These are phyloP conservation scores for Morus bassanus DNA, from an alignment of 2,797 vertebrate genomes.

Conservation along the genomic window DNA sequence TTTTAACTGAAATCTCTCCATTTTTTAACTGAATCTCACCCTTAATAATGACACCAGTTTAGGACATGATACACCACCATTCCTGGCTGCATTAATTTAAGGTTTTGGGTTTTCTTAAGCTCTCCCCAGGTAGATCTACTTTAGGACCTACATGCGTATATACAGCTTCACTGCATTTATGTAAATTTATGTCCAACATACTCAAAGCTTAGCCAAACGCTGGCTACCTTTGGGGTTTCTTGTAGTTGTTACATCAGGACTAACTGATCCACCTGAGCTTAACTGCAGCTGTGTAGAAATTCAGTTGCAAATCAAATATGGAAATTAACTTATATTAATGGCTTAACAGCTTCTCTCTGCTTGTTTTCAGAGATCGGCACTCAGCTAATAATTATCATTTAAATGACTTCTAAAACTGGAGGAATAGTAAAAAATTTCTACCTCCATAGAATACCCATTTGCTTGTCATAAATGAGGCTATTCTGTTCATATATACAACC, in stretches of 20 bases:
- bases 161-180: background rate
- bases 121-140: background rate
- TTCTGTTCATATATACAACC: background rate
- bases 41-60: background rate
- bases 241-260: background rate
- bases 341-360: background rate
- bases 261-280: background rate
- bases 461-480: background rate
- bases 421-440: background rate
- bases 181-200: background rate
- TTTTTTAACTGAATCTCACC: background rate
- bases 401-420: background rate
- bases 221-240: background rate
- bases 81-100: background rate
- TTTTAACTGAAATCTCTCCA: background rate
- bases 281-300: background rate
- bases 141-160: background rate
- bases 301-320: background rate
- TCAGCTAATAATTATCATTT: background rate
- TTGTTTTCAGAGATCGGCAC: background rate
- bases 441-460: background rate
- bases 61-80: background rate
- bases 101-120: background rate
- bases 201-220: background rate
- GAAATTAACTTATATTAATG: background rate